Conservation (phyloP, 2,797 vertebrate species). For the Catostomus latipinnis region DNA sequence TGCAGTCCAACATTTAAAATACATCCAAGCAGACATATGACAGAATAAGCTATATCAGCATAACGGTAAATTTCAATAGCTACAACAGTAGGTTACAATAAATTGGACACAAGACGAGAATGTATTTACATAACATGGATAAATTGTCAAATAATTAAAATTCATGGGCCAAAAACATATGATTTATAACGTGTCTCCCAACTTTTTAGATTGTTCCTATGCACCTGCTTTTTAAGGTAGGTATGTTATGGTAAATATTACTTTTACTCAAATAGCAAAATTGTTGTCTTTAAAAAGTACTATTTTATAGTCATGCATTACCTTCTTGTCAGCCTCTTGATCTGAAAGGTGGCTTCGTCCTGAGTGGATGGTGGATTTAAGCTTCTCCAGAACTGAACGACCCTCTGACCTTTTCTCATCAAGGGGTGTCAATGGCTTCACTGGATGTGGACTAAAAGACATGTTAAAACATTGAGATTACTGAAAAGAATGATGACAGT, state of each 20-base stretch:
- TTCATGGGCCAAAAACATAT: too few relatives aligned
- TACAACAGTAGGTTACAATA: too few relatives aligned
- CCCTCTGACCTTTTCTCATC: constrained; percentile 81
- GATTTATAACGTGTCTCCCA: too few relatives aligned
- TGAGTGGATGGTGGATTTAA: constrained; percentile 83
- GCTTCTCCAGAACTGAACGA: constrained; percentile 85
- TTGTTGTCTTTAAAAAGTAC: neutral
- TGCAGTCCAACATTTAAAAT: too few relatives aligned
- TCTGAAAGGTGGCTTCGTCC: constrained; percentile 75
- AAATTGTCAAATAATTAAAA: too few relatives aligned
- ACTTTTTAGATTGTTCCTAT: too few relatives aligned
- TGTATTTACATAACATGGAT: too few relatives aligned
- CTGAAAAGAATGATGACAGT: neutral
- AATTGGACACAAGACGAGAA: too few relatives aligned
- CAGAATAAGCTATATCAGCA: too few relatives aligned
- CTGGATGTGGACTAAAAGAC: constrained; percentile 86
- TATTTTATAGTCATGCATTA: constrained; percentile 48
- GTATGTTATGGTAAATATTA: neutral
- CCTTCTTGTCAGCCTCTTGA: constrained; percentile 74
- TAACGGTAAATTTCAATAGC: too few relatives aligned
- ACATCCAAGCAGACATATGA: too few relatives aligned
- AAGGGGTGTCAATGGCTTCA: constrained; percentile 88
- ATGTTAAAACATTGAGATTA: constrained; percentile 33
- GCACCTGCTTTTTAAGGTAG: too few relatives aligned
- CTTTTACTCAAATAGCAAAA: neutral